These are phyloP conservation scores for Andricus grossulariae DNA, from an alignment of 1,140 invertebrate species.

Conservation along the genomic window DNA sequence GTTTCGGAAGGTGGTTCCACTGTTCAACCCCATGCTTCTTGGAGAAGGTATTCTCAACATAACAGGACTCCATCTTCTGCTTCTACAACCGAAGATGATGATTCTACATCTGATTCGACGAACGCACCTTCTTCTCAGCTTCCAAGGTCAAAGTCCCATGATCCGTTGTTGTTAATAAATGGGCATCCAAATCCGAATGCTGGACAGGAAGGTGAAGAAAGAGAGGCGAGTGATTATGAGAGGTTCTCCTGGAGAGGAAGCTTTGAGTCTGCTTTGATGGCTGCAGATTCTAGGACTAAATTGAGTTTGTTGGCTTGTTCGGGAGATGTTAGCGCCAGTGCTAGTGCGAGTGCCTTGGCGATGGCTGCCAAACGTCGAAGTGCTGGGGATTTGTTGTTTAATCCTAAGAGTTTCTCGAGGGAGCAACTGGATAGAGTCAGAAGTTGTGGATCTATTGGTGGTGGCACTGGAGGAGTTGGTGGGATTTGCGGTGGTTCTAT, in stretches of 20 bases:
- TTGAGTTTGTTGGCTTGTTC: constrained; percentile 81
- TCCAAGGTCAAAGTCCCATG: constrained; percentile 86
- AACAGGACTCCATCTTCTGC: constrained; percentile 80
- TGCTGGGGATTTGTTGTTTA: constrained; percentile 86
- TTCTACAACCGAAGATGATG: constrained; percentile 88
- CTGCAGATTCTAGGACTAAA: constrained; percentile 87
- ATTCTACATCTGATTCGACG: constrained; percentile 80
- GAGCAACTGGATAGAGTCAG: constrained; percentile 85
- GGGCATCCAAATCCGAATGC: constrained; percentile 68
- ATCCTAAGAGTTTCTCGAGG: constrained; percentile 84
- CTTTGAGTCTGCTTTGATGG: constrained; percentile 91
- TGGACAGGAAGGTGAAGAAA: constrained; percentile 80
- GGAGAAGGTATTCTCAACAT: constrained; percentile 68
- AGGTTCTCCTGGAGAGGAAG: constrained; percentile 92
- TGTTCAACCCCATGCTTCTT: constrained; percentile 70
- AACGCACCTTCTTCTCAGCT: constrained; percentile 70
- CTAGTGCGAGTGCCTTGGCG: constrained; percentile 80
- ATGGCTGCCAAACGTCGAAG: constrained; percentile 85
- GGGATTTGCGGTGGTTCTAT: constrained; percentile 75
- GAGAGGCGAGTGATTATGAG: constrained; percentile 90
- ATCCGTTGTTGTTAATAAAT: constrained; percentile 81
- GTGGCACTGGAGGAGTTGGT: constrained; percentile 77
- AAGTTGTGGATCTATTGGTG: constrained; percentile 88
- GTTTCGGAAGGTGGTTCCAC: constrained; percentile 84
- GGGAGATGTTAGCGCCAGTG: constrained; percentile 79